Evolutionary conservation across 2,113 vertebrate species (phyloP), one percentile per base, ranked within the genome.

Genomic region (Esox niger): DNA sequence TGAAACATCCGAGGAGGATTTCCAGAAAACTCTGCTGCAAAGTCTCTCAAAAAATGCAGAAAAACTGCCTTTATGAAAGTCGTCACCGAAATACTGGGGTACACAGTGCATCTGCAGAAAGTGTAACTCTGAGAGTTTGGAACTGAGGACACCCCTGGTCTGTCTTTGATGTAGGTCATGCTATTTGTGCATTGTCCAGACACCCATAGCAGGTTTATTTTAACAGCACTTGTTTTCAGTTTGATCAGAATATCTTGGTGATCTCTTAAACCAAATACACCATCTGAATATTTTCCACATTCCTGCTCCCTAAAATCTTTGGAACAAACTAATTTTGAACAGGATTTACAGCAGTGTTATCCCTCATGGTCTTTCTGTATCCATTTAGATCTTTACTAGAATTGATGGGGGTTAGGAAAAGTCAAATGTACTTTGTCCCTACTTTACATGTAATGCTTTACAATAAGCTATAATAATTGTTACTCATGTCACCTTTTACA

Each of bases 1-100:
- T 68, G 90, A 93, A 70, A 75, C 73, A 38, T 88, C 88, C 0
- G 82, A 85, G 4, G 75, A 91, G 26, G 87, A 90, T 66, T 89
- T 92, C 26, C 91, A 93, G 73, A 88, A 78, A 47, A 78, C 76
- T 27, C 77, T 93, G 23, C 72, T 93, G 63, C 80, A 86, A 61
- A 89, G 81, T 26, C 82, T 90, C 7, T 76, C 82, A n/a, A 90
- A 84, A 78, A 88, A 83, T 59, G 79, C 86, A 0, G 90, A 92
- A 70, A 91, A 84, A 76, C 29, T 74, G 2, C 29, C 82, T 55
- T 78, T 72, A 7, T 88, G 79, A 87, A 54, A 47, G 70, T 10
- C 64, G 30, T 69, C 72, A 29, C 60, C 49, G 20, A 1, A 1
- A 43, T 43, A 43, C 52, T 26, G 27, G 32, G n/a, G 55, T 11